Conservation (phyloP, 2,113 vertebrate genomes). For the Vimba vimba region DNA sequence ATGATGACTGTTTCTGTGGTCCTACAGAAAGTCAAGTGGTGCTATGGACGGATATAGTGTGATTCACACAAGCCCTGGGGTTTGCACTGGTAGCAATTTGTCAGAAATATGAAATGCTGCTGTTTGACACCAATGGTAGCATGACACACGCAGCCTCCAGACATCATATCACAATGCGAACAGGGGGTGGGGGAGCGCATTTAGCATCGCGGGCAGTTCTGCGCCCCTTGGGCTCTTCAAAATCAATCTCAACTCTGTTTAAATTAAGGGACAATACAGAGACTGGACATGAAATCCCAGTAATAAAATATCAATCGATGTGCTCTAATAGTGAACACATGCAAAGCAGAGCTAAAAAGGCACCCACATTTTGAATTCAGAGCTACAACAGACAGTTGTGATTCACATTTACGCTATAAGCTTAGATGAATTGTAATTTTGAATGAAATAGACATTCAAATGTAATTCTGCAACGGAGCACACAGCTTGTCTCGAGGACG, state of each 20-base stretch:
- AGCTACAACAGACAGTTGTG: not conserved
- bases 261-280: not conserved
- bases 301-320: not conserved
- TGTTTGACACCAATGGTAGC: conserved; percentile 57
- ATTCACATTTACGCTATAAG: not conserved
- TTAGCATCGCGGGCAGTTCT: not conserved
- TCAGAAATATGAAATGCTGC: conserved; percentile 61
- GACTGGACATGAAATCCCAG: not conserved
- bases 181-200: not conserved
- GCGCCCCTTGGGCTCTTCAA: not conserved
- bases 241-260: conserved; percentile 13
- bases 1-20: conserved; percentile 68
- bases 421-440: not conserved
- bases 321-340: not conserved
- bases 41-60: conserved; percentile 51
- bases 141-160: conserved; percentile 40
- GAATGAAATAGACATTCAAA: conserved; percentile 13
- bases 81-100: conserved; percentile 58
- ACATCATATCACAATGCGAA: not conserved
- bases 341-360: not conserved
- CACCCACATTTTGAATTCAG: not conserved
- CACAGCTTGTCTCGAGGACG: conserved; percentile 40
- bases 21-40: conserved; percentile 67
- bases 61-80: conserved; percentile 69
- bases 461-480: conserved; percentile 17